A percentile compares a stretch with the other conserved stretches of the same genome.
These are phyloP conservation scores for Steinernema carpocapsae DNA, from an alignment of 2,888 invertebrate genomes.

Conservation along the genomic window DNA sequence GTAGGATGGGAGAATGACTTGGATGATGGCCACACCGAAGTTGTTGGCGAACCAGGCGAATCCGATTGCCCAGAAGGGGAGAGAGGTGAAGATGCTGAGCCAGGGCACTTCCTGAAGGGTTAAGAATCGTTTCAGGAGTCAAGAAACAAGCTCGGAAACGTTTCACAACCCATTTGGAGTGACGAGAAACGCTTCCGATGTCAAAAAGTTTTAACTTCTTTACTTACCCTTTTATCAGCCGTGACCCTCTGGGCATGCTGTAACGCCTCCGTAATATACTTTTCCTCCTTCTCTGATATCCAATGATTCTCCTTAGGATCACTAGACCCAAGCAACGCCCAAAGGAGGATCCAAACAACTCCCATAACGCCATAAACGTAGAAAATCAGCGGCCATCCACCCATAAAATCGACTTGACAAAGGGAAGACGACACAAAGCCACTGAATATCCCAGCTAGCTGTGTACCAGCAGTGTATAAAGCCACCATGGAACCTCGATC, in stretches of 20 bases:
- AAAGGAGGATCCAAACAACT: conserved; percentile 11
- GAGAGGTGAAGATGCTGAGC: neutral
- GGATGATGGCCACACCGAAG: conserved; percentile 5
- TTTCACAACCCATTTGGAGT: too few relatives aligned
- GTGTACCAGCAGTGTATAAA: conserved; percentile 60
- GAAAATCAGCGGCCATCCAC: conserved; percentile 62
- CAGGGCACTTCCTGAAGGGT: conserved; percentile 8
- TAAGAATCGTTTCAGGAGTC: neutral
- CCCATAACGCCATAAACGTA: conserved; percentile 50
- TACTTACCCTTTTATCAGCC: neutral
- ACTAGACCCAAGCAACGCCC: neutral
- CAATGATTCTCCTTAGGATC: neutral
- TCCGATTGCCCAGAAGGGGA: neutral
- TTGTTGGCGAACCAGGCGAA: neutral
- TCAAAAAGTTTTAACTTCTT: neutral
- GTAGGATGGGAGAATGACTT: conserved; percentile 6
- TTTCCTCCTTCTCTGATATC: neutral
- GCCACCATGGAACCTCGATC: conserved; percentile 56
- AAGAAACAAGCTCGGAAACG: too few relatives aligned
- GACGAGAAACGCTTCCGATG: neutral
- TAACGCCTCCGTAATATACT: neutral
- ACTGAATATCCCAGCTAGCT: conserved; percentile 51
- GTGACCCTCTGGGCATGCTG: neutral
- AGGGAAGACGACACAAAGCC: conserved; percentile 47
- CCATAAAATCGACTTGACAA: conserved; percentile 44